These are phyloP conservation scores for Lemur catta DNA, from an alignment of 2,797 vertebrate species.

Conservation along the genomic window DNA sequence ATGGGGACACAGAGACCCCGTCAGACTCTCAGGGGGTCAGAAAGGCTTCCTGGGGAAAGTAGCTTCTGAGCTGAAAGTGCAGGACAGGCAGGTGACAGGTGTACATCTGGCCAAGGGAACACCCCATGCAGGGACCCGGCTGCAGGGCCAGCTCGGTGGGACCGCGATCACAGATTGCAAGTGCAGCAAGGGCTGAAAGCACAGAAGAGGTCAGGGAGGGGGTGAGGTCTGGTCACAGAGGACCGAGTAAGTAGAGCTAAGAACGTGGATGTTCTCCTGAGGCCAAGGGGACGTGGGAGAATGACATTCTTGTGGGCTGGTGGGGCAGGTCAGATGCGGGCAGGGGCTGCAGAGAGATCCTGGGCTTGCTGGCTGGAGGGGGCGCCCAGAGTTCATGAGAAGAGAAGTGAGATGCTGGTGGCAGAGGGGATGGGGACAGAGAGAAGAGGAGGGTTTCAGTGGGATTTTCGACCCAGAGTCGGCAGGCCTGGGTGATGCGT, in stretches of 20 bases:
- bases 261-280: background rate
- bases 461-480: background rate
- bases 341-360: background rate
- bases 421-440: background rate
- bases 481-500: background rate
- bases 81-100: background rate
- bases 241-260: background rate
- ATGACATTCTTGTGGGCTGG: background rate
- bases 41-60: background rate
- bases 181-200: background rate
- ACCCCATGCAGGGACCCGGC: background rate
- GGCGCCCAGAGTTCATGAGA: background rate
- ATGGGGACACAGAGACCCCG: background rate
- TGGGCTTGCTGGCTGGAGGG: background rate
- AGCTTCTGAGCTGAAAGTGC: background rate
- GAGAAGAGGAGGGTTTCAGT: background rate
- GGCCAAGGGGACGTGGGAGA: background rate
- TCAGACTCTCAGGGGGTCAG: background rate
- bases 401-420: fast-evolving
- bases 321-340: background rate
- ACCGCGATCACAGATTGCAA: background rate
- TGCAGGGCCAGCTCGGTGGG: background rate
- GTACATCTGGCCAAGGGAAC: fast-evolving
- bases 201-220: background rate
- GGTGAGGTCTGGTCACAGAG: background rate